Evolutionary conservation across 2,888 invertebrate species (phyloP).

Genomic region (Rhagium mordax): DNA sequence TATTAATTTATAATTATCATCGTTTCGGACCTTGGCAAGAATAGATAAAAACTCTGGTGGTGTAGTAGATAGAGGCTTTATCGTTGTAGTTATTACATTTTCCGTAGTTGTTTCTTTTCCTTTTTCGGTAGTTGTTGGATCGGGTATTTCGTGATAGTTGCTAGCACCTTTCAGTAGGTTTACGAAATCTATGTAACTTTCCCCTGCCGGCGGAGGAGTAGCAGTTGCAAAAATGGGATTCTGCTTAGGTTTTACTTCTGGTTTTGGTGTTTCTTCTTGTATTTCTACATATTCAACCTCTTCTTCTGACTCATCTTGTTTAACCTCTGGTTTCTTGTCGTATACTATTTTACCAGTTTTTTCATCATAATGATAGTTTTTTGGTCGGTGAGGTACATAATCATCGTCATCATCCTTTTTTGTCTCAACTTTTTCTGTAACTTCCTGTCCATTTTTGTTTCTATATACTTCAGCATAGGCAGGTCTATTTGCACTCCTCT

Average conservation of each 20-base stretch:
- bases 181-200: conserved; percentile 64
- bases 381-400: conserved; percentile 66
- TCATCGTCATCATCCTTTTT: conserved; percentile 65
- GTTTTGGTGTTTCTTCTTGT: conserved; percentile 43
- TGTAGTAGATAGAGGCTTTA: conserved; percentile 55
- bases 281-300: conserved; percentile 59
- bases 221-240: conserved; percentile 56
- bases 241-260: conserved; percentile 52
- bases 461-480: conserved; percentile 61
- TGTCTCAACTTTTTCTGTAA: conserved; percentile 47
- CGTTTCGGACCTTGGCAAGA: conserved; percentile 60
- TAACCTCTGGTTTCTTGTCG: conserved; percentile 53
- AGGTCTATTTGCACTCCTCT: conserved; percentile 56
- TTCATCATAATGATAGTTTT: conserved; percentile 67
- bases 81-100: conserved; percentile 51
- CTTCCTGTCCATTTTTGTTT: conserved; percentile 50
- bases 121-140: conserved; percentile 64
- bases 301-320: conserved; percentile 52
- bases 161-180: conserved; percentile 60
- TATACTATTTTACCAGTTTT: conserved; percentile 66
- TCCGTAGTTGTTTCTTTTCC: conserved; percentile 48
- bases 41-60: conserved; percentile 65
- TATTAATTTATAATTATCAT: conserved; percentile 61
- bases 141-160: conserved; percentile 63
- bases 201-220: conserved; percentile 58